Evolutionary conservation across 2,888 invertebrate genomes (phyloP).

Genomic region (Ormyrus pomaceus): DNA sequence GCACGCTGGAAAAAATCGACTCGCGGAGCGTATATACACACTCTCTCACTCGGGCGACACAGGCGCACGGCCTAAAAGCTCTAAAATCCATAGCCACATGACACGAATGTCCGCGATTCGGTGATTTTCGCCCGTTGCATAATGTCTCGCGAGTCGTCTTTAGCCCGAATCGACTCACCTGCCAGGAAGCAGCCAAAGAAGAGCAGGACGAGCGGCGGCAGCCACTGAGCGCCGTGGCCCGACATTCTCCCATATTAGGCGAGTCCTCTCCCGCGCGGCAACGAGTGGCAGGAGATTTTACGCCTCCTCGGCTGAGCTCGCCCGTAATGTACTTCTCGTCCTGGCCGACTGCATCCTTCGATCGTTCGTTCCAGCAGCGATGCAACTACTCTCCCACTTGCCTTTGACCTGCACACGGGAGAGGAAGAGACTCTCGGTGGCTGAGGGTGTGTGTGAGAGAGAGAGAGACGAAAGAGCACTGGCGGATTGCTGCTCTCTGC

Average conservation of each 20-base stretch:
- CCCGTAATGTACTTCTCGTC: background rate
- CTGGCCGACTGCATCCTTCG: slow-evolving; percentile 6
- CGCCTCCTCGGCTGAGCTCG: slow-evolving; percentile 1
- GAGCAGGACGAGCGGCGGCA: slow-evolving; percentile 26
- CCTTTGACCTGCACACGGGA: background rate
- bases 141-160: too few relatives aligned
- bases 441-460: background rate
- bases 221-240: slow-evolving; percentile 43
- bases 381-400: background rate
- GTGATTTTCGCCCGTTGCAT: too few relatives aligned
- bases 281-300: background rate
- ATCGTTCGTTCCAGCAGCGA: background rate
- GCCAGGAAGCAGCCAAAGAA: slow-evolving; percentile 20
- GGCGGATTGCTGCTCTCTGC: background rate
- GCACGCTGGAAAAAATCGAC: background rate
- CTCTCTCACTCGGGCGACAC: background rate
- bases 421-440: background rate
- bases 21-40: background rate
- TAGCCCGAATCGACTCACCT: slow-evolving; percentile 25
- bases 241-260: slow-evolving; percentile 57
- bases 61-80: slow-evolving; percentile 5
- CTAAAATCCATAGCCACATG: slow-evolving; percentile 18
- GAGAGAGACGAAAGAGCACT: background rate
- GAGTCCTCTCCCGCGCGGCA: background rate
- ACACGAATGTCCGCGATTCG: too few relatives aligned